Conservation (phyloP, 1,140 invertebrate species). For the Neodiprion virginianus region DNA sequence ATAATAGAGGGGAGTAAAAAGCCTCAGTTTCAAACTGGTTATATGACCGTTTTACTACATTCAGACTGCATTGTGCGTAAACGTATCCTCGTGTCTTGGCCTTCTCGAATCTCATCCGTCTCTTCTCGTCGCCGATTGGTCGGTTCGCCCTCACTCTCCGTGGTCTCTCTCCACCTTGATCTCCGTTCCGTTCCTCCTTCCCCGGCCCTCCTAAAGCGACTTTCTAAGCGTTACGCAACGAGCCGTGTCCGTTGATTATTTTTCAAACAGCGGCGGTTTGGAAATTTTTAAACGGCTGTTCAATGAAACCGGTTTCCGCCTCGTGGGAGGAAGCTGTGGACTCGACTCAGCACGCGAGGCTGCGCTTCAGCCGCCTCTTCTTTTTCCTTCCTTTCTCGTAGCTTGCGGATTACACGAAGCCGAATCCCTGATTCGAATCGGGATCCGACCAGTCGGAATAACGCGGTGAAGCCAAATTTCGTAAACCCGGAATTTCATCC, state of each 20-base stretch:
- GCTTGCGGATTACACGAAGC: not conserved
- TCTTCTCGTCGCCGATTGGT: not conserved
- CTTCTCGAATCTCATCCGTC: not conserved
- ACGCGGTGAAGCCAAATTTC: no score
- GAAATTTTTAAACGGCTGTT: slow-evolving; percentile 51
- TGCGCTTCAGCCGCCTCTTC: no score
- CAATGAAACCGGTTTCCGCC: slow-evolving; percentile 52
- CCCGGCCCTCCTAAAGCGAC: slow-evolving; percentile 28
- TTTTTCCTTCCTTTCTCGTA: not conserved
- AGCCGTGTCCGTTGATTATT: slow-evolving; percentile 50
- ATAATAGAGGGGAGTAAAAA: not conserved
- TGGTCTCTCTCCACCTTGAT: slow-evolving; percentile 11
- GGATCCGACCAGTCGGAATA: no score
- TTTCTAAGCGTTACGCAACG: slow-evolving; percentile 53
- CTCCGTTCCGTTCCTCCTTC: slow-evolving; percentile 22
- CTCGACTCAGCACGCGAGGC: no score
- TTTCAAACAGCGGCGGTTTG: slow-evolving; percentile 46
- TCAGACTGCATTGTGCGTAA: not conserved
- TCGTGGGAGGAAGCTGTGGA: slow-evolving; percentile 9
- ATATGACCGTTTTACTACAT: not conserved
- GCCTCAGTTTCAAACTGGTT: not conserved
- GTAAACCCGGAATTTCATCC: no score
- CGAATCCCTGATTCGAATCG: no score
- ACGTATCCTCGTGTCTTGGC: not conserved
- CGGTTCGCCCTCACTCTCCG: not conserved